These are phyloP conservation scores for Lacanobia wlatinum DNA, from an alignment of 2,888 invertebrate species.

Conservation along the genomic window DNA sequence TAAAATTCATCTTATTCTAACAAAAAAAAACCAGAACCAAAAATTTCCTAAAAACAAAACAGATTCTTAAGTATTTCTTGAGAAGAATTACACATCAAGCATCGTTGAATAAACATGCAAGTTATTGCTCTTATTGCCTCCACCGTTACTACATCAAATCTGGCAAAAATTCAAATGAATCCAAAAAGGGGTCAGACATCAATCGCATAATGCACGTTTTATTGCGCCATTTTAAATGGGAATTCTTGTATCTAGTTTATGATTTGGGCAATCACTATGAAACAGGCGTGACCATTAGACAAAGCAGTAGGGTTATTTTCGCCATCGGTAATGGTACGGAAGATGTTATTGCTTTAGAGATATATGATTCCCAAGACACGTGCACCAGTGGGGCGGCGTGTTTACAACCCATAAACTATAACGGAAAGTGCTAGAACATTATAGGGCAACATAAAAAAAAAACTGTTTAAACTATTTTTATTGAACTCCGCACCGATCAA, in stretches of 20 bases:
- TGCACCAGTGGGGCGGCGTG: constrained; percentile 69
- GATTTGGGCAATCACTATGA: constrained; percentile 78
- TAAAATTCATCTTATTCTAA: no score
- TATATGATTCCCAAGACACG: constrained; percentile 77
- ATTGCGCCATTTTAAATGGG: constrained; percentile 78
- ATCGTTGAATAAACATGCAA: constrained; percentile 21
- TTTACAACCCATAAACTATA: constrained; percentile 77
- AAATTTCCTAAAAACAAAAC: background rate
- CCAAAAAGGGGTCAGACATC: constrained; percentile 72
- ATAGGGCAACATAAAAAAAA: constrained; percentile 63
- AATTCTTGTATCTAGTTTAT: constrained; percentile 78
- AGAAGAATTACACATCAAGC: constrained; percentile 11
- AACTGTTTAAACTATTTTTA: constrained; percentile 55
- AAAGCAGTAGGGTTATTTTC: constrained; percentile 78
- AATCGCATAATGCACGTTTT: constrained; percentile 70
- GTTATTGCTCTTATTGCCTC: constrained; percentile 19
- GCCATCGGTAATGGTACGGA: constrained; percentile 74
- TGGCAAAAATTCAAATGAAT: constrained; percentile 61
- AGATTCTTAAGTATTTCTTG: background rate
- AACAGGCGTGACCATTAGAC: constrained; percentile 81
- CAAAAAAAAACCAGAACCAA: background rate
- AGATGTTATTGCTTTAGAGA: constrained; percentile 75
- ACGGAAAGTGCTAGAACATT: constrained; percentile 73
- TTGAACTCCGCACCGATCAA: constrained; percentile 47
- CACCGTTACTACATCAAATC: constrained; percentile 46